Base-by-base conservation (phyloP, 2,113 vertebrate genomes). In the Hassar affinis region DNA sequence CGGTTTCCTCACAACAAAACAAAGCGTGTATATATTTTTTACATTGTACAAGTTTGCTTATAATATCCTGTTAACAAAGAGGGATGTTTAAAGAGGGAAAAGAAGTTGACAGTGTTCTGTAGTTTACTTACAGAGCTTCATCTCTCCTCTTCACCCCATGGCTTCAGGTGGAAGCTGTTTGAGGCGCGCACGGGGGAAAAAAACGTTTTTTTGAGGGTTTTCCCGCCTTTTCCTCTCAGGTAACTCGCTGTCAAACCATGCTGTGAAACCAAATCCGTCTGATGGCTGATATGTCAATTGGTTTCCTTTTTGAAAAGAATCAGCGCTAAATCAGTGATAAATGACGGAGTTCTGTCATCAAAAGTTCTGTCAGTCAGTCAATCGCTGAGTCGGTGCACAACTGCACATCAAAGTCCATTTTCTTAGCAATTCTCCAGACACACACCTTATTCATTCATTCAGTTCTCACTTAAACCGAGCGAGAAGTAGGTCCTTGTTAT, bases 121-220 rank as follows among this genome's bases (percentile, higher is more conserved):
- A 35, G 27, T 68, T 5, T 74, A 88, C 87, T 86, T 66, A 85
- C 84, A 38, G 38, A 25, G 52, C 49, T 66, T 35, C 62, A 47
- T 52, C 69, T 14, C 22, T 78, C 61, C 62, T 78, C 84, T 72
- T 85, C 87, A 86, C 49, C 87, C 85, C 87, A 86, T 86, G 85
- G n/a, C 47, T 35, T 42, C 62, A 74, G 62, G 54, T 57, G 11
- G 20, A 6, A 6, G 56, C 30, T 49, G 35, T 51, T 27, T 27
- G 72, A 17, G 27, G 76, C 59, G 62, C 69, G 52, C 49, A 30
- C 52, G 35, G 1, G 62, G 2, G 61, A 51, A 33, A 47, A 30
- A 33, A 35, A n/a, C 42, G 54, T 2, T 47, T 49, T 2, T 0
- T 7, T 18, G n/a, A n/a, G n/a, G n/a, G n/a, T n/a, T n/a, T 57